Base-by-base conservation (phyloP, 2,113 vertebrate species). In the Podarcis cretensis region DNA sequence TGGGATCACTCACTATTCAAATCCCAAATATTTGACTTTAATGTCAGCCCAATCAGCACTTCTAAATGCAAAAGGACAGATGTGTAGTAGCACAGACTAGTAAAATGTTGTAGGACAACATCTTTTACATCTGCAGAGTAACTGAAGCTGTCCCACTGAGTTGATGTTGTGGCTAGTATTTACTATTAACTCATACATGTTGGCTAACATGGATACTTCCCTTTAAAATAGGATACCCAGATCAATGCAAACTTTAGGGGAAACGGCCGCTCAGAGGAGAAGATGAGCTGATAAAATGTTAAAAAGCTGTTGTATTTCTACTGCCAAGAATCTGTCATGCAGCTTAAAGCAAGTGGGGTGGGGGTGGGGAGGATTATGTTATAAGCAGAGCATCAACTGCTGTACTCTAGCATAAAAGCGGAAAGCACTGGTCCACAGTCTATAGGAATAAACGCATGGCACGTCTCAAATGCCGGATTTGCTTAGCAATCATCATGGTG, bases 401-500 rank as follows among this genome's bases (percentile, higher is more conserved):
- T 76, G 89, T 83, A 78, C 43, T 84, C 0, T 1, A 48, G 30
- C 25, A 3, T 75, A 91, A 85, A 63, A 87, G 35, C 59, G 81
- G 4, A 18, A 79, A 82, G 30, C 80, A 90, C 63, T 90, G 89
- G 43, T 75, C 81, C 81, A 78, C 81, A 54, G n/a, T 1, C 75
- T 92, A 68, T 37, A 68, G 57, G 81, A 85, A 84, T 91, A 94
- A 89, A 75, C 91, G 88, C 40, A 18, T 90, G 68, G 76, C 75
- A 23, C 88, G 40, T 87, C 77, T 93, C 57, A 85, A 93, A 92
- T 94, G 69, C 76, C 90, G 90, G 48, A 32, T 83, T 90, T 89
- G 84, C 2, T 0, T 83, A 89, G 86, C 83, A 92, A 40, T 95
- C 92, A 82, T 57, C 48, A 40, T 75, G 73, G 43, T 91, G 85